Evolutionary conservation across 2,113 vertebrate genomes (phyloP).

Genomic region (Chaetodon trifascialis): DNA sequence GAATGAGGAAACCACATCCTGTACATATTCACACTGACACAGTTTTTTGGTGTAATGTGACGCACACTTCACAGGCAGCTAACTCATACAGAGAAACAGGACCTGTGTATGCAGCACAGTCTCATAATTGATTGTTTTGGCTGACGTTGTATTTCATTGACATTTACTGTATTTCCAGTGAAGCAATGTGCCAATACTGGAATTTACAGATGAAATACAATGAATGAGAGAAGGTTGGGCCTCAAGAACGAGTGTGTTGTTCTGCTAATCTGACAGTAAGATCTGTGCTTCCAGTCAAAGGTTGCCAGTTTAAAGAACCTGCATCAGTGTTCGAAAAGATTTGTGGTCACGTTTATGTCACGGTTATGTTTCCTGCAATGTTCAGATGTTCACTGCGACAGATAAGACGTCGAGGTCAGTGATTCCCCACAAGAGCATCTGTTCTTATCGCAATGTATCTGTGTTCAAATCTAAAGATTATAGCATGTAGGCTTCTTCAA

Average conservation of each 20-base stretch:
- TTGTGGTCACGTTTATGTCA: background rate
- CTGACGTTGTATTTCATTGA: conserved; percentile 41
- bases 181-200: conserved; percentile 32
- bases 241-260: background rate
- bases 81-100: conserved; percentile 59
- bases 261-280: background rate
- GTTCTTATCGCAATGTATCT: background rate
- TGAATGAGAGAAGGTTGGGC: background rate
- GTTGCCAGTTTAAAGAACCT: background rate
- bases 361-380: background rate
- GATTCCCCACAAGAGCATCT: background rate
- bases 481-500: background rate
- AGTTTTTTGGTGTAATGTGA: conserved; percentile 52
- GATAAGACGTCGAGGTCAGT: background rate
- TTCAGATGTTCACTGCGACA: background rate
- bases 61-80: conserved; percentile 48
- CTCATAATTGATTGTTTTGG: conserved; percentile 13
- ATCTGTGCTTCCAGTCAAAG: background rate
- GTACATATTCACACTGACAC: conserved; percentile 50
- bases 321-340: no score
- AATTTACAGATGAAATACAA: conserved; percentile 42
- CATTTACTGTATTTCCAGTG: conserved; percentile 51
- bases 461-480: background rate
- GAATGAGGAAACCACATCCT: conserved; percentile 74
- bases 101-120: conserved; percentile 18